Evolutionary conservation across 2,113 vertebrate species (phyloP).

Genomic region (Dipodomys stephensi): DNA sequence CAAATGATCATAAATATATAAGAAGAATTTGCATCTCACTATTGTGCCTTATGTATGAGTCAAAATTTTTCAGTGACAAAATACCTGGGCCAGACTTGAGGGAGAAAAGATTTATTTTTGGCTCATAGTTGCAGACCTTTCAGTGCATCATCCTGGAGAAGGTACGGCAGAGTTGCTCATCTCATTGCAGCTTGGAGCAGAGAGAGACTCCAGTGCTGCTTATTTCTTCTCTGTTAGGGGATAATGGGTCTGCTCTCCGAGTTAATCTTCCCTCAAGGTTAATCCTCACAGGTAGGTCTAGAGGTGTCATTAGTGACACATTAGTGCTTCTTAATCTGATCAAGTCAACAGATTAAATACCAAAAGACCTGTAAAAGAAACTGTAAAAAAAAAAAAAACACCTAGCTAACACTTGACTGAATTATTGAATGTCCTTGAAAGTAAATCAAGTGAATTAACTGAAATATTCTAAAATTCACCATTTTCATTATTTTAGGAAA

Average conservation of each 20-base stretch:
- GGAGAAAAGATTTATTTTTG: background rate
- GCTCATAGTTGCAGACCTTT: background rate
- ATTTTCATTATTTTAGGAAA: constrained; percentile 21
- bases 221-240: no score
- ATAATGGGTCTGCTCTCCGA: no score
- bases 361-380: background rate
- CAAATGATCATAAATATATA: background rate
- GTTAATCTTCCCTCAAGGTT: background rate
- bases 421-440: constrained; percentile 34
- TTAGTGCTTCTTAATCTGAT: background rate
- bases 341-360: background rate
- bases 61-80: background rate
- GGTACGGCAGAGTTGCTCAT: background rate
- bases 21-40: no score
- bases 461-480: constrained; percentile 19
- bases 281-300: no score
- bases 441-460: constrained; percentile 17
- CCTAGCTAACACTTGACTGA: background rate
- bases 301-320: no score
- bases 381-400: background rate
- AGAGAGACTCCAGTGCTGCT: background rate
- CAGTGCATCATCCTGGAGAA: background rate
- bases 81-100: background rate
- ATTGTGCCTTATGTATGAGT: no score
- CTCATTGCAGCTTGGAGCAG: background rate